Percentiles rank a stretch among this genome's conserved stretches.
Conservation (phyloP, 2,113 vertebrate species). For the Nymphicus hollandicus region DNA sequence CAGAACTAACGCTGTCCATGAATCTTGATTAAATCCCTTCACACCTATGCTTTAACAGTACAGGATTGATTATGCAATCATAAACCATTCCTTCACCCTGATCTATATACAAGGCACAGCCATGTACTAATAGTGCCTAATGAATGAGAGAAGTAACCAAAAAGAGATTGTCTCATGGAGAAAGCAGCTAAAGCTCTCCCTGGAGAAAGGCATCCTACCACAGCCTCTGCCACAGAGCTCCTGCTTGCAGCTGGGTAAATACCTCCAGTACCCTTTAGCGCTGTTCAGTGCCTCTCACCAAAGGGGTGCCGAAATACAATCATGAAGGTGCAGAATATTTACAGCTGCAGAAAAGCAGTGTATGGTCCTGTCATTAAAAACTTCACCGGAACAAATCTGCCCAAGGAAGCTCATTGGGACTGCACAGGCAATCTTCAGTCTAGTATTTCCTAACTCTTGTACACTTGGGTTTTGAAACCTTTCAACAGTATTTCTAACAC, state of each 20-base stretch:
- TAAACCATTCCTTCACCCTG: not conserved
- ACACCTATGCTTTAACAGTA: not conserved
- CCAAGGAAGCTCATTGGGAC: not conserved
- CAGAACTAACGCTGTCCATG: not conserved
- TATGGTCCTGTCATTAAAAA: not conserved
- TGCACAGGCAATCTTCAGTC: not conserved
- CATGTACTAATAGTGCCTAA: not conserved
- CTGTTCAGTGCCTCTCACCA: not conserved
- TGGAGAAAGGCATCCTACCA: not conserved
- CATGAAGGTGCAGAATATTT: not conserved
- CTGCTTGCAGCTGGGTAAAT: not conserved
- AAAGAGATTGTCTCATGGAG: not conserved
- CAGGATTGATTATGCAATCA: not conserved
- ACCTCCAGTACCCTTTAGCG: not conserved
- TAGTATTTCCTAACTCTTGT: not conserved
- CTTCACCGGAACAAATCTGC: not conserved
- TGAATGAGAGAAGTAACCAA: not conserved
- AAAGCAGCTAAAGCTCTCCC: not conserved
- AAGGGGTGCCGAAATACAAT: not conserved
- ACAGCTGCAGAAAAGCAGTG: not conserved
- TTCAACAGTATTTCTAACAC: not conserved
- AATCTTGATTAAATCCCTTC: not conserved
- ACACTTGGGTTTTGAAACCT: not conserved
- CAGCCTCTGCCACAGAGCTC: not conserved
- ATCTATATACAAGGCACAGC: not conserved